These are phyloP conservation scores for Amblyjoppa proteus DNA, from an alignment of 2,888 invertebrate species.

Conservation along the genomic window DNA sequence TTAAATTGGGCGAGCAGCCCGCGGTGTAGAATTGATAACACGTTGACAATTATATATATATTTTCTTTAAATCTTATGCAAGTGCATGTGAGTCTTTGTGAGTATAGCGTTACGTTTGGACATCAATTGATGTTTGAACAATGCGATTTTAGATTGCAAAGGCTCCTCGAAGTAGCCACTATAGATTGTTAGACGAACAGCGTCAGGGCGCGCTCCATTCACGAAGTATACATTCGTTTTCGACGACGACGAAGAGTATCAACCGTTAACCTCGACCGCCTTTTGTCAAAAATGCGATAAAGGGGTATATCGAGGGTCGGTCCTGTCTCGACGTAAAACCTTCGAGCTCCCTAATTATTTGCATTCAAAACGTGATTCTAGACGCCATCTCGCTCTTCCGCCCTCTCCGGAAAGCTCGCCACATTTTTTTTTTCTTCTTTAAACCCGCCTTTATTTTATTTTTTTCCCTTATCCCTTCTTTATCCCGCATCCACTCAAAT, in stretches of 20 bases:
- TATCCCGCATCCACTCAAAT: constrained; percentile 68
- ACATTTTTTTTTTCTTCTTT: constrained; percentile 13
- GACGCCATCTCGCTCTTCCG: constrained; percentile 55
- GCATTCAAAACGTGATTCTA: constrained; percentile 72
- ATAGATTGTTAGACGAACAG: not conserved
- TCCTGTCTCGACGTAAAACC: constrained; percentile 33
- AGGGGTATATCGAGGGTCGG: not conserved
- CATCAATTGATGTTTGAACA: not conserved
- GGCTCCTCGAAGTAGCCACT: not conserved
- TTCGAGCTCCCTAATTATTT: constrained; percentile 69
- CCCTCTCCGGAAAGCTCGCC: constrained; percentile 41
- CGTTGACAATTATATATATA: not conserved
- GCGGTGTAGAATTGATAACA: not conserved
- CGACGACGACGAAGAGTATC: not conserved
- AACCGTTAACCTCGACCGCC: constrained; percentile 13
- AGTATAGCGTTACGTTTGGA: not conserved
- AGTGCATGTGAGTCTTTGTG: no score
- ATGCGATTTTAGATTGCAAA: not conserved
- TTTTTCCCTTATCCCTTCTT: constrained; percentile 6
- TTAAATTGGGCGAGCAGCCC: not conserved
- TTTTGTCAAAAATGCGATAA: constrained; percentile 8
- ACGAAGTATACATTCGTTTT: not conserved
- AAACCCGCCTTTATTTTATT: constrained; percentile 15
- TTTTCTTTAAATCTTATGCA: no score
- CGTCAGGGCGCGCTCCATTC: not conserved